Evolutionary conservation across 2,888 invertebrate genomes (phyloP), one percentile per base, ranked within the genome.

Genomic region (Hyposoter dolosus): DNA sequence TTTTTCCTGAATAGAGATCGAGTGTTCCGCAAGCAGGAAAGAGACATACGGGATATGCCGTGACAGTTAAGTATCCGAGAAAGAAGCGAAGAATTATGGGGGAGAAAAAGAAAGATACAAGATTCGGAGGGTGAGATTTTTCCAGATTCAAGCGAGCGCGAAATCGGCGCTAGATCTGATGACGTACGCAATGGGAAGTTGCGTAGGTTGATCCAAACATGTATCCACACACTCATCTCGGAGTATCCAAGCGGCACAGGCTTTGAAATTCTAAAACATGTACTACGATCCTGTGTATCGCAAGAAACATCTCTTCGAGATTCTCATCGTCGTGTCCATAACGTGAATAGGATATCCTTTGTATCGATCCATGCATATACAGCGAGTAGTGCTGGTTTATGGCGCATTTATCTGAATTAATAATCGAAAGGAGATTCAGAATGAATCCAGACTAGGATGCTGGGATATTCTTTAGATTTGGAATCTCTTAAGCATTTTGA

Each of bases 401-500:
- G 3, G 19, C 63, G 47, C 47, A 89, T 89, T 89, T 90, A 90
- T 91, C 91, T 82, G 89, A 91, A 91, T 90, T 91, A 91, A 89
- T 89, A 89, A 91, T 92, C 90, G 89, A 86, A 77, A 74, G 68
- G 89, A 68, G 92, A 91, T 91, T 90, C 90, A 89, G 88, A 85
- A 81, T 75, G 45, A 45, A n/a, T 83, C 68, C 81, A 75, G 35
- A 68, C 63, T 12, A 19, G 68, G 23, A 68, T 63, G 23, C 60
- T 43, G 53, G 63, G 80, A 78, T 72, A 23, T 65, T n/a, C 19
- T 66, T 40, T 32, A 74, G 45, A 47, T 68, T 32, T n/a, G 4
- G n/a, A 23, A 74, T 28, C 60, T 28, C 2, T 3, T 10, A 1
- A 19, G 56, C 12, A 15, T 40, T 72, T 23, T 1, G 43, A n/a